phyloP scores from a whole-genome alignment of 2,888 invertebrate genomes.

The Spatulosminthurus flaviceps region DNA sequence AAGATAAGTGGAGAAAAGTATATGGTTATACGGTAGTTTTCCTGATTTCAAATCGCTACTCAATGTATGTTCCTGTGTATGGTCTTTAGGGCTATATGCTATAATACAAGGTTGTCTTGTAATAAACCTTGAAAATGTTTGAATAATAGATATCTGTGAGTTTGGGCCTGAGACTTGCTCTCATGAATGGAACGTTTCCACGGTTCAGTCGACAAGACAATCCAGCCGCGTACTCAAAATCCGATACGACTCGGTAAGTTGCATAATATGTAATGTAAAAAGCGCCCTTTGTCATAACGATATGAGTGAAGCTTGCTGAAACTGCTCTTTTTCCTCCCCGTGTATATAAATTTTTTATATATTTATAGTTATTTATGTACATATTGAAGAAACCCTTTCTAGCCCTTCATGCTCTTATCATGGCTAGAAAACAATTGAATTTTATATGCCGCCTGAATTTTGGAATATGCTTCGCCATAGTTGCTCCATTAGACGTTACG shows the following conservation, averaged over 20 bases:
- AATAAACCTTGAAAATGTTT: slow-evolving; percentile 5
- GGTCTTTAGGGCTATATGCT: too few relatives aligned
- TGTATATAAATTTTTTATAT: too few relatives aligned
- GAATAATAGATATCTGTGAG: slow-evolving; percentile 71
- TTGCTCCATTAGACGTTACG: too few relatives aligned
- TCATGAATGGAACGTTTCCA: slow-evolving; percentile 81
- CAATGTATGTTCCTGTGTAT: too few relatives aligned
- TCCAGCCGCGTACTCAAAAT: slow-evolving; percentile 77
- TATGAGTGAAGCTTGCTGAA: too few relatives aligned
- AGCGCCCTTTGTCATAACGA: too few relatives aligned
- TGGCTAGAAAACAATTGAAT: not conserved
- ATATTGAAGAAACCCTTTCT: not conserved
- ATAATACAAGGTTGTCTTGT: not conserved
- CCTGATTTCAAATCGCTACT: too few relatives aligned
- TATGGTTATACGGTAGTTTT: too few relatives aligned
- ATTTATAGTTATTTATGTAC: not conserved
- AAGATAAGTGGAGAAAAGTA: too few relatives aligned
- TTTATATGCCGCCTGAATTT: slow-evolving; percentile 2
- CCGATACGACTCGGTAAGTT: slow-evolving; percentile 64
- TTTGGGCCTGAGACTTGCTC: slow-evolving; percentile 74
- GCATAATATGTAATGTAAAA: not conserved
- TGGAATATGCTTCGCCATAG: not conserved
- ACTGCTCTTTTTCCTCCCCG: too few relatives aligned
- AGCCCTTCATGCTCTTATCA: too few relatives aligned
- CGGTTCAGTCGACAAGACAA: slow-evolving; percentile 85